Evolutionary conservation across 1,140 invertebrate genomes (phyloP), one percentile per base, ranked within the genome.

Genomic region (Hycleus phaleratus): DNA sequence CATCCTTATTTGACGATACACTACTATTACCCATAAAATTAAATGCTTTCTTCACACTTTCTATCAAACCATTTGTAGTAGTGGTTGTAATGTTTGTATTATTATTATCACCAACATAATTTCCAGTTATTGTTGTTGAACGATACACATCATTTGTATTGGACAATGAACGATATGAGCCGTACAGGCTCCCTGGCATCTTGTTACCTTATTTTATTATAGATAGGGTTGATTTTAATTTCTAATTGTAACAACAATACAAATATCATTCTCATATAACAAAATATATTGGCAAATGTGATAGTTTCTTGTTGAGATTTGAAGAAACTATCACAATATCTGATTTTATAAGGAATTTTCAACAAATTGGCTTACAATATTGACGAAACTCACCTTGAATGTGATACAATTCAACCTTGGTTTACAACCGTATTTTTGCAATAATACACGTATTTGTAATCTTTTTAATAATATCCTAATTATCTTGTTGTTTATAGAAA

Each of bases 41-140:
- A 74, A 85, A 78, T 44, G 78, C 81, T 72, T 81, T 82, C 76
- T 83, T 85, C 48, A 85, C 73, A 54, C 77, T 79, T 59, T 83
- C 81, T 58, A 84, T 68, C 38, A 84, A 72, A 57, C 78, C 79
- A 9, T 75, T 66, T 25, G 74, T 74, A 52, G 73, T 78, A 59
- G 78, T 75, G 26, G 75, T 78, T 5, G 32, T 32, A 0, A 18
- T 18, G 18, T 18, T 18, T 18, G 18, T 18, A 18, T 18, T 18
- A 18, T 7, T 32, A 32, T 7, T 32, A 32, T 32, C 32, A 32
- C 32, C 32, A 32, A 32, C 32, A 32, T 32, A 32, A 59, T 76
- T 75, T 60, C 81, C 80, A 55, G 81, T 77, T 65, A 82, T 77
- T 39, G 82, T 84, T 18, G 82, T 84, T 64, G 79, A 78, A 68